A percentile compares a stretch with the other conserved stretches of the same genome.
Conservation (phyloP, 2,888 invertebrate genomes). For the Dicyrtomina minuta region DNA sequence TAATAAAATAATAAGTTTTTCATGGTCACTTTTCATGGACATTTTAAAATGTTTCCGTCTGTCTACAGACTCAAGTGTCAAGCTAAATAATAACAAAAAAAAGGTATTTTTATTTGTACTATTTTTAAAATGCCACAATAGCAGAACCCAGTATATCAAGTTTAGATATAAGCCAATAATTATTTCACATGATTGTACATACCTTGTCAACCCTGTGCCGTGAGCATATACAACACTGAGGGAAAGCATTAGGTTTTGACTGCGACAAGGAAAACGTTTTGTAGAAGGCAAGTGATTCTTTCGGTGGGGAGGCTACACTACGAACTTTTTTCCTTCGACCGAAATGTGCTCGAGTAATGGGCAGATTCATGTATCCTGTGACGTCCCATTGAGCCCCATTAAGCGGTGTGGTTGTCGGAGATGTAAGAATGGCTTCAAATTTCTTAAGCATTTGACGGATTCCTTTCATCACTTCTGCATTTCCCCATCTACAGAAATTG, state of each 20-base stretch:
- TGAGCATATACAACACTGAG: slow-evolving; percentile 7
- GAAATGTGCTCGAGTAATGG: slow-evolving; percentile 36
- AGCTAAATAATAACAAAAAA: no score
- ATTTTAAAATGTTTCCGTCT: no score
- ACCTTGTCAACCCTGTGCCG: slow-evolving; percentile 18
- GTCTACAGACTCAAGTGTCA: no score
- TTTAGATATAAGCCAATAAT: no score
- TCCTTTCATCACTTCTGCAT: slow-evolving; percentile 35
- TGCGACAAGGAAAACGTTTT: slow-evolving; percentile 15
- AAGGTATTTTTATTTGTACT: no score
- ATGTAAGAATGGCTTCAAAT: slow-evolving; percentile 30
- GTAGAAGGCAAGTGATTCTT: slow-evolving; percentile 42
- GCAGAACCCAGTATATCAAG: no score
- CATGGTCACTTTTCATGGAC: no score
- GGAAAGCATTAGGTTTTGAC: neutral
- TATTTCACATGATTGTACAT: neutral
- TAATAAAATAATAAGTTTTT: no score
- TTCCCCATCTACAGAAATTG: slow-evolving; percentile 32
- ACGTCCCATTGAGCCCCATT: slow-evolving; percentile 30
- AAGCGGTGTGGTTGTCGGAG: slow-evolving; percentile 14
- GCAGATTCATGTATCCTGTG: slow-evolving; percentile 33
- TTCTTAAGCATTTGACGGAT: slow-evolving; percentile 36
- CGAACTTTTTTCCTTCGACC: slow-evolving; percentile 26
- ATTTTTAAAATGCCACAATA: no score
- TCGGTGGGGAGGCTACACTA: neutral